Base-by-base conservation (phyloP, 1,140 invertebrate genomes). In the Lucilia sericata region DNA sequence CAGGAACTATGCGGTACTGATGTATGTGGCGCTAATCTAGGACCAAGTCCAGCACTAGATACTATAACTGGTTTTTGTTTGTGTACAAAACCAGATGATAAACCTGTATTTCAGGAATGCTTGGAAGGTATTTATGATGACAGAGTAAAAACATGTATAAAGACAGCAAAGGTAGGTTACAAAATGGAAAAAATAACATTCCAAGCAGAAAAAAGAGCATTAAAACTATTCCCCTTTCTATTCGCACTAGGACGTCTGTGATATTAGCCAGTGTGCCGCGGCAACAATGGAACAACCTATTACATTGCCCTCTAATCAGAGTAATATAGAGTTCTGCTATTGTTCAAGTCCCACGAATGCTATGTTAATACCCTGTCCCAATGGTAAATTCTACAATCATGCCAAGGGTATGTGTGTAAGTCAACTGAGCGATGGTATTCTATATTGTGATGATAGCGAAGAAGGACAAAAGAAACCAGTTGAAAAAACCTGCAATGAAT, bases 11-110 rank as follows among this genome's bases (percentile, higher is more conserved):
- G 47, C 2, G 36, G 80, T 0, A 30, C 25, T 1, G 25, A 30
- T 30, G 25, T 2, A 30, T 30, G 25, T 30, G 25, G 25, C 3
- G 25, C 1, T 30, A 30, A 30, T 30, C 25, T 30, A 30, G 42
- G 10, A 42, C 5, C 42, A 10, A 88, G 86, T 82, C 84, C 87
- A 7, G 87, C 88, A 3, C 12, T 1, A 0, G 85, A 88, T 55
- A 84, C 84, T 0, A 70, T 30, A 0, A 65, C 36, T 17, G 88
- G 87, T 3, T 88, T 84, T 49, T 89, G 88, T 51, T 17, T 76
- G 1, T 89, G 88, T 70, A 74, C 0, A 85, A 84, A 2, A 14
- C 76, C 2, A 34, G 14, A 4, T 19, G 65, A 10, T 5, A 80
- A 78, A n/a, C 5, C n/a, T 83, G 82, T 30, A 7, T 36, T 8